Evolutionary conservation across 2,888 invertebrate genomes (phyloP), one percentile per base, ranked within the genome.

Genomic region (Sarcophaga carnaria): DNA sequence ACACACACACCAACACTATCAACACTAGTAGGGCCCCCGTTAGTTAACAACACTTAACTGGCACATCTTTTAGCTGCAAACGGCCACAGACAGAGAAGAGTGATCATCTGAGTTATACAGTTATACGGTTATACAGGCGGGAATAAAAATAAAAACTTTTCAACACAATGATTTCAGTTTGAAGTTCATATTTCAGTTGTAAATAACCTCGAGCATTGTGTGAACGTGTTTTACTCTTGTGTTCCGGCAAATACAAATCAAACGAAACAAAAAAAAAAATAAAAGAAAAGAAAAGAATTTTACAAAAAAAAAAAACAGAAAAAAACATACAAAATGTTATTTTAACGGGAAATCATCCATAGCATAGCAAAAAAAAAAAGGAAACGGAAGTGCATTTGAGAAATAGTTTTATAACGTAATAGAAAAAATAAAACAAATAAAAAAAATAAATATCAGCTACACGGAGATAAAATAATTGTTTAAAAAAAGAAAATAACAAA

Each of bases 121-220:
- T 37, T 37, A 10, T 37, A 37, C 37, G 37, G 27, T 75, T 74
- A 54, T 54, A 72, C 69, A 75, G 64, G 69, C 45, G 70, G 75
- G 83, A 82, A 85, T 87, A 83, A 87, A 87, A 87, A 88, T 88
- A 88, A 80, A 85, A 87, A 83, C 86, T 84, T 84, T 88, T 84
- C 84, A 86, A 88, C 72, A 74, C 69, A 72, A 79, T 80, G 84
- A 82, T 87, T 89, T 89, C 82, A 88, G 88, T 88, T 84, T 76
- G 87, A 80, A 85, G 84, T 84, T 80, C 83, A 86, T 81, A 86
- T 82, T 88, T 82, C 88, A 88, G 85, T 87, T 85, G 88, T 79
- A 72, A 88, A 83, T 85, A 85, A 80, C 83, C 88, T 81, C 79
- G 78, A 80, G 86, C 72, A 72, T 76, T 67, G 80, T 78, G 67